These are phyloP conservation scores for Bursaphelenchus mucronatus DNA, from an alignment of 1,140 invertebrate species.

Conservation along the genomic window DNA sequence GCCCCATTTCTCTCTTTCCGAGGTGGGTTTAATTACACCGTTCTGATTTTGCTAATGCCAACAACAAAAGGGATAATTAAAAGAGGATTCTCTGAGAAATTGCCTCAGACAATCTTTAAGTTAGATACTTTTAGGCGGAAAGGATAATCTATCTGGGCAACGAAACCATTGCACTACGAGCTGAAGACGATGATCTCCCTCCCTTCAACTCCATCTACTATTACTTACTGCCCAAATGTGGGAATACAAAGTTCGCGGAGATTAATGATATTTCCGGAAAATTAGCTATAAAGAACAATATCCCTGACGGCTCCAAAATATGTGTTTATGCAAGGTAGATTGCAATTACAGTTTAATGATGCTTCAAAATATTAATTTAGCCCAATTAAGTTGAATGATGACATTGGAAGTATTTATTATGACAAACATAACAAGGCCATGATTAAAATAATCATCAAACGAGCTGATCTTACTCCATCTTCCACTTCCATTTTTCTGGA, in stretches of 20 bases:
- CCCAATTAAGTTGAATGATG: too few relatives aligned
- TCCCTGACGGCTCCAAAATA: background rate
- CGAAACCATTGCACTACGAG: slow-evolving; percentile 25
- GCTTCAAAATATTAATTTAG: background rate
- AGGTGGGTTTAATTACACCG: slow-evolving; percentile 9
- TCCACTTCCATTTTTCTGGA: background rate
- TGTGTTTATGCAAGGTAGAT: slow-evolving; percentile 13
- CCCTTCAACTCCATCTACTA: slow-evolving; percentile 38
- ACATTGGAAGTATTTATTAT: too few relatives aligned
- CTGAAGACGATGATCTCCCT: slow-evolving; percentile 33
- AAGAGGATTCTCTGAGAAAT: background rate
- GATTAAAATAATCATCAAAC: too few relatives aligned
- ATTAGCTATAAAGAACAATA: slow-evolving; percentile 20
- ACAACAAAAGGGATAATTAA: background rate
- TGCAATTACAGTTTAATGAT: slow-evolving; percentile 7
- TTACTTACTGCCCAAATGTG: slow-evolving; percentile 33
- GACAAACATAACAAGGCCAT: too few relatives aligned
- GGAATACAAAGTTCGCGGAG: slow-evolving; percentile 10
- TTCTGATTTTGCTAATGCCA: slow-evolving; percentile 11
- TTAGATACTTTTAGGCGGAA: slow-evolving; percentile 3
- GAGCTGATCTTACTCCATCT: too few relatives aligned
- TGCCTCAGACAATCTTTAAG: background rate
- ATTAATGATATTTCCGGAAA: slow-evolving; percentile 21
- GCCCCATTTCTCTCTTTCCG: slow-evolving; percentile 25
- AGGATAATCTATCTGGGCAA: slow-evolving; percentile 1